phyloP scores from a whole-genome alignment of 2,888 invertebrate species.

The Vanessa cardui region DNA sequence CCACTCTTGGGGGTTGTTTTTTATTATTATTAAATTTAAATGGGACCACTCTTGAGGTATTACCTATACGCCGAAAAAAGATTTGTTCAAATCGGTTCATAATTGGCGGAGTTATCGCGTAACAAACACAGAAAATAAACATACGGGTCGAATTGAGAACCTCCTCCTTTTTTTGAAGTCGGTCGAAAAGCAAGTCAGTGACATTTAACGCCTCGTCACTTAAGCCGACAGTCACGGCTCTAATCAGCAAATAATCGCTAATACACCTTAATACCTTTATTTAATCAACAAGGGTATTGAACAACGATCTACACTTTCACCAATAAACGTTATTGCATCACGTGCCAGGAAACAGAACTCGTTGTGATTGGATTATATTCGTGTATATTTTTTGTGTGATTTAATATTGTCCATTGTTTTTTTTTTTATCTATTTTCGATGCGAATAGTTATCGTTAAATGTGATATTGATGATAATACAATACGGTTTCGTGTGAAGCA shows the following conservation, averaged over 20 bases:
- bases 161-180: too few relatives aligned
- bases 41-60: too few relatives aligned
- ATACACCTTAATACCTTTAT: slow-evolving; percentile 33
- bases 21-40: too few relatives aligned
- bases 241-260: slow-evolving; percentile 29
- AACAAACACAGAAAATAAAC: too few relatives aligned
- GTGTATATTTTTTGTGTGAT: not conserved
- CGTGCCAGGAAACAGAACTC: not conserved
- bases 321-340: slow-evolving; percentile 9
- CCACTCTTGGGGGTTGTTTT: too few relatives aligned
- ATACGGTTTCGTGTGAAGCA: not conserved
- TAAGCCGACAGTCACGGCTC: slow-evolving; percentile 21
- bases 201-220: slow-evolving; percentile 2
- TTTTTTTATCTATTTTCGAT: not conserved
- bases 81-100: too few relatives aligned
- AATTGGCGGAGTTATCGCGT: too few relatives aligned
- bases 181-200: slow-evolving; percentile 1
- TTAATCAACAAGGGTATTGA: slow-evolving; percentile 26
- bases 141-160: too few relatives aligned
- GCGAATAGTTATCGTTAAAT: not conserved
- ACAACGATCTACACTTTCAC: slow-evolving; percentile 20
- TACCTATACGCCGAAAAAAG: too few relatives aligned
- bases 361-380: not conserved
- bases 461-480: too few relatives aligned
- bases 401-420: not conserved